Evolutionary conservation across 1,140 invertebrate genomes (phyloP).

Genomic region (Agraylea sexmaculata): DNA sequence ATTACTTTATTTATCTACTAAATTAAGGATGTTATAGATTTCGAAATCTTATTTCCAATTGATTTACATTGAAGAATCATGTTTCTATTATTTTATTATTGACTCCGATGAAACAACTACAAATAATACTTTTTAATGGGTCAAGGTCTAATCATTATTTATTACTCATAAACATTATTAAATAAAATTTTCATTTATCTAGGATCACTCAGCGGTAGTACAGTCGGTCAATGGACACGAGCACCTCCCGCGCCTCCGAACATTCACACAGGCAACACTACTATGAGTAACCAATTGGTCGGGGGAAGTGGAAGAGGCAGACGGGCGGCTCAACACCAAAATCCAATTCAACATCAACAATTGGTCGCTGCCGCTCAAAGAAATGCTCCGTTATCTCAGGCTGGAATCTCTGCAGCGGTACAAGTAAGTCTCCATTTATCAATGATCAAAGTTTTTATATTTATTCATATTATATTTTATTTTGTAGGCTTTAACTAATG

Average conservation of each 20-base stretch:
- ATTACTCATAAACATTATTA: too few relatives aligned
- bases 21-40: too few relatives aligned
- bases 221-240: slow-evolving; percentile 33
- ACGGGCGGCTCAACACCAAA: slow-evolving; percentile 22
- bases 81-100: too few relatives aligned
- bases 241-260: slow-evolving; percentile 34
- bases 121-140: too few relatives aligned
- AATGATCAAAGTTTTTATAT: not conserved
- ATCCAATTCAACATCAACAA: slow-evolving; percentile 18
- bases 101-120: too few relatives aligned
- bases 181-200: too few relatives aligned
- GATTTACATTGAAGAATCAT: too few relatives aligned
- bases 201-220: slow-evolving; percentile 26
- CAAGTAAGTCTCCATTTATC: slow-evolving; percentile 18
- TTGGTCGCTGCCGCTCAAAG: slow-evolving; percentile 19
- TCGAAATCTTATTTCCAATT: too few relatives aligned
- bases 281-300: slow-evolving; percentile 20
- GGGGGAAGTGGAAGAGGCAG: slow-evolving; percentile 16
- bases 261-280: slow-evolving; percentile 21
- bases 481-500: slow-evolving; percentile 29
- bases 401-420: slow-evolving; percentile 30
- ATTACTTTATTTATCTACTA: too few relatives aligned
- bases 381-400: slow-evolving; percentile 27
- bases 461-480: slow-evolving; percentile 1
- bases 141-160: too few relatives aligned